Evolutionary conservation across 2,113 vertebrate genomes (phyloP).

Genomic region (Speoplatyrhinus poulsoni): DNA sequence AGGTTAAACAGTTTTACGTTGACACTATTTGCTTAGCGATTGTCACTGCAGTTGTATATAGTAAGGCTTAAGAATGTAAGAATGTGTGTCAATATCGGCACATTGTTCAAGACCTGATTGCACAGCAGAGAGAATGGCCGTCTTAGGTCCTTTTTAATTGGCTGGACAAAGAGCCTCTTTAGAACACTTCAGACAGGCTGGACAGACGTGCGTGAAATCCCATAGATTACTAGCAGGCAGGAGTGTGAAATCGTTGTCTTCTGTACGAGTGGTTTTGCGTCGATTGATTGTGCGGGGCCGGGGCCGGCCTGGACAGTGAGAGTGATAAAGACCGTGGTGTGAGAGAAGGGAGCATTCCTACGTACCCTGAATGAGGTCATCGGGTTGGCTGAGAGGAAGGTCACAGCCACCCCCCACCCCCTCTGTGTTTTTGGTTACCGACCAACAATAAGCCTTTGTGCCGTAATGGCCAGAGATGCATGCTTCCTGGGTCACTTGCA

Average conservation of each 20-base stretch:
- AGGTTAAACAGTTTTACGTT: constrained; percentile 10
- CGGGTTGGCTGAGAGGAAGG: constrained; percentile 60
- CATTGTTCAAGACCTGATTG: constrained; percentile 50
- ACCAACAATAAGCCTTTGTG: constrained; percentile 68
- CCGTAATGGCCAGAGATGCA: no score
- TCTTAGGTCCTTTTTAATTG: constrained; percentile 58
- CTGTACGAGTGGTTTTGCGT: constrained; percentile 46
- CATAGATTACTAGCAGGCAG: constrained; percentile 43
- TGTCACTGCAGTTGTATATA: constrained; percentile 30
- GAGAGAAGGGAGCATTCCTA: constrained; percentile 54
- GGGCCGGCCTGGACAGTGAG: constrained; percentile 37
- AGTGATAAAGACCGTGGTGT: constrained; percentile 48
- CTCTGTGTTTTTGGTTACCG: constrained; percentile 37
- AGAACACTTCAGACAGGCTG: constrained; percentile 17
- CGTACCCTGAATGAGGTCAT: constrained; percentile 78
- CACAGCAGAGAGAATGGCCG: constrained; percentile 43
- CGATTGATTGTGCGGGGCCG: constrained; percentile 54
- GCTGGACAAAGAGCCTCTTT: constrained; percentile 56
- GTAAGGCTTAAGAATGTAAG: constrained; percentile 41
- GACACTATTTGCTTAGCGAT: constrained; percentile 22
- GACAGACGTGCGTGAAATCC: constrained; percentile 35
- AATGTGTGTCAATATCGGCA: constrained; percentile 49
- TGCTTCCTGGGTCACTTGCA: background rate
- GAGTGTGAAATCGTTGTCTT: constrained; percentile 21
- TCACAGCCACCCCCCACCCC: constrained; percentile 40